phyloP scores from a whole-genome alignment of 2,797 vertebrate genomes.

The Poeciliopsis paucimaculata region DNA sequence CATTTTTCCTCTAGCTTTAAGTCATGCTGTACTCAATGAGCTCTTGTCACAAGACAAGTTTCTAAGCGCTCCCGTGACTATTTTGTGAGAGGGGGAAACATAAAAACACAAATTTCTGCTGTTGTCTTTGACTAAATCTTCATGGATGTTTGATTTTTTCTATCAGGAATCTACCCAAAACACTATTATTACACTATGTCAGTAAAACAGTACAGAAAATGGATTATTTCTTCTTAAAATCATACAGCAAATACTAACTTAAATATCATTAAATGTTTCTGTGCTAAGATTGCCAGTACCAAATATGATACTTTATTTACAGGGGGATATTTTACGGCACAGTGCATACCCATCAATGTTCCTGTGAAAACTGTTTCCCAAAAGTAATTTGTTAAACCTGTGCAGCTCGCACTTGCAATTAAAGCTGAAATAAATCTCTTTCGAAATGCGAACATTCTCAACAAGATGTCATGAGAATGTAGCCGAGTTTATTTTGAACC shows the following conservation, averaged over 20 bases:
- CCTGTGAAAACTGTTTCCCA: slow-evolving; percentile 3
- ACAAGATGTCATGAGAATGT: background rate
- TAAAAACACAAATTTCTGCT: slow-evolving; percentile 14
- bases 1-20: slow-evolving; percentile 19
- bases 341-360: background rate
- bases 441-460: background rate
- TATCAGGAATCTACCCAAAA: slow-evolving; percentile 11
- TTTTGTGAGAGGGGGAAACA: slow-evolving; percentile 37
- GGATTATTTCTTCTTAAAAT: background rate
- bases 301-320: background rate
- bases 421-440: slow-evolving; percentile 3
- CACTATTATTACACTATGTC: slow-evolving; percentile 20
- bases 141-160: slow-evolving; percentile 16
- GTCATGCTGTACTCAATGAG: slow-evolving; percentile 23
- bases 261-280: background rate
- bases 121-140: slow-evolving; percentile 22
- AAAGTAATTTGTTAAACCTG: background rate
- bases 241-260: background rate
- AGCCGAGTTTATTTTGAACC: slow-evolving; percentile 15
- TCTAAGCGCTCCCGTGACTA: slow-evolving; percentile 36
- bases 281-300: background rate
- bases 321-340: background rate
- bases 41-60: slow-evolving; percentile 39
- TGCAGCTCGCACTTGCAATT: background rate
- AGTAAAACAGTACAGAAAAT: slow-evolving; percentile 17